A percentile compares a stretch with the other conserved stretches of the same genome.
phyloP scores from a whole-genome alignment of 2,797 vertebrate species.

The Octomys mimax region DNA sequence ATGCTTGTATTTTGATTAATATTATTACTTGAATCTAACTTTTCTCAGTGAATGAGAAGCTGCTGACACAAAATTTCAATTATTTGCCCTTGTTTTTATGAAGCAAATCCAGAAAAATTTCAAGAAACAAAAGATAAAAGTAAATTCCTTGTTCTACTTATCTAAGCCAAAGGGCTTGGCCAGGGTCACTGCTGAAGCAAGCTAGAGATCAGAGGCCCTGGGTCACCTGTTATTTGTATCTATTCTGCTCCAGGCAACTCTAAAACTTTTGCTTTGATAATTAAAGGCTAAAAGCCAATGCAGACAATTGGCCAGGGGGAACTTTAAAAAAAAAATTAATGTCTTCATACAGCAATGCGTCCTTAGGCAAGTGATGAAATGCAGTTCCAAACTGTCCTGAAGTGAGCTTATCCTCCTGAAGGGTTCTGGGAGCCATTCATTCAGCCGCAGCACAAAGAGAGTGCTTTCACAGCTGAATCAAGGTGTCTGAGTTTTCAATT shows the following conservation, averaged over 20 bases:
- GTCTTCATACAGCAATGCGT: conserved; percentile 68
- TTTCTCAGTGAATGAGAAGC: conserved; percentile 66
- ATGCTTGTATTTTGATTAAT: conserved; percentile 65
- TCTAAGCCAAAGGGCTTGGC: conserved; percentile 67
- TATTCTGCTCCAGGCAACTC: conserved; percentile 63
- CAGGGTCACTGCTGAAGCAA: conserved; percentile 50
- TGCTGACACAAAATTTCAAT: conserved; percentile 62
- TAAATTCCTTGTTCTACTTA: conserved; percentile 54
- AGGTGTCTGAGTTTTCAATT: conserved; percentile 56
- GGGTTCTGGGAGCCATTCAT: conserved; percentile 54
- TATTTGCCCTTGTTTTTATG: conserved; percentile 55
- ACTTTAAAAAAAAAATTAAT: conserved; percentile 73
- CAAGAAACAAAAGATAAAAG: conserved; percentile 67
- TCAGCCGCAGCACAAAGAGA: conserved; percentile 60
- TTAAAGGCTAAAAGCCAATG: conserved; percentile 74
- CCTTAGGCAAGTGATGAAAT: conserved; percentile 76
- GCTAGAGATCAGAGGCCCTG: conserved; percentile 57
- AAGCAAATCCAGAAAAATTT: conserved; percentile 72
- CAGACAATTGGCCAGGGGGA: conserved; percentile 57
- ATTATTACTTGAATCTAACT: conserved; percentile 57
- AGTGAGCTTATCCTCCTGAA: conserved; percentile 64
- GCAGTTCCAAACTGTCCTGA: conserved; percentile 52
- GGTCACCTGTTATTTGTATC: conserved; percentile 76
- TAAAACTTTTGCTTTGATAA: conserved; percentile 81
- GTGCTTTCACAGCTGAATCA: conserved; percentile 47